Evolutionary conservation across 2,888 invertebrate genomes (phyloP), one percentile per base, ranked within the genome.

Genomic region (Diplolepis rosae): DNA sequence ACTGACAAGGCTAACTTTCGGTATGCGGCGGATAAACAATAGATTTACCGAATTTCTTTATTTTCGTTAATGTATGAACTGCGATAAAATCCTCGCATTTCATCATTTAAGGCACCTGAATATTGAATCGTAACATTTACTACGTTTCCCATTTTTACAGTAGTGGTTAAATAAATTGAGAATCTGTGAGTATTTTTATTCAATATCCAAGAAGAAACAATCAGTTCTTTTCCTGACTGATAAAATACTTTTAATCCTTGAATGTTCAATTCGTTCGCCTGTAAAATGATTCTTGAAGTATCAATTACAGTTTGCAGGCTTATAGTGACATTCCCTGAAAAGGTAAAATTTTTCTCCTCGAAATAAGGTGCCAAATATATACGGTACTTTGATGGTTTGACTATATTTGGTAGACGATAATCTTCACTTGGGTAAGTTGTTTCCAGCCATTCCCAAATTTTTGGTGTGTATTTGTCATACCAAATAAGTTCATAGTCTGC

Each of bases 81-180:
- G 28, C 92, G 88, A 77, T 93, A 93, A 28, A 94, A 90, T 22
- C 95, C 95, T 73, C 90, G 90, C 88, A 93, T 91, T 27, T 92
- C 90, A 7, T 89, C 89, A 66, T 91, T 91, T 69, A 93, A 91
- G 0, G 83, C 82, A 0, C 92, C 94, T 0, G 83, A 84, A 79
- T 92, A 95, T 0, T 89, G 84, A 72, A 94, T 92, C 70, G 89
- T 85, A 1, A 93, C 78, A 0, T 83, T 83, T 80, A 93, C 91
- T 0, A 87, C 87, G 15, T 86, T 65, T 1, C 76, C 87, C 0
- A 84, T 81, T 0, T 75, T 71, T 35, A 93, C 72, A 0, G 78
- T 54, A 0, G 79, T 79, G 0, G 70, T 83, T n/a, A 92, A 80
- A 42, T 83, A 82, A 9, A 93, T 89, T 13, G 87, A 90, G 18